Percentiles rank a stretch among this genome's conserved stretches.
These are phyloP conservation scores for Ciconia nigra DNA, from an alignment of 2,797 vertebrate species.

Conservation along the genomic window DNA sequence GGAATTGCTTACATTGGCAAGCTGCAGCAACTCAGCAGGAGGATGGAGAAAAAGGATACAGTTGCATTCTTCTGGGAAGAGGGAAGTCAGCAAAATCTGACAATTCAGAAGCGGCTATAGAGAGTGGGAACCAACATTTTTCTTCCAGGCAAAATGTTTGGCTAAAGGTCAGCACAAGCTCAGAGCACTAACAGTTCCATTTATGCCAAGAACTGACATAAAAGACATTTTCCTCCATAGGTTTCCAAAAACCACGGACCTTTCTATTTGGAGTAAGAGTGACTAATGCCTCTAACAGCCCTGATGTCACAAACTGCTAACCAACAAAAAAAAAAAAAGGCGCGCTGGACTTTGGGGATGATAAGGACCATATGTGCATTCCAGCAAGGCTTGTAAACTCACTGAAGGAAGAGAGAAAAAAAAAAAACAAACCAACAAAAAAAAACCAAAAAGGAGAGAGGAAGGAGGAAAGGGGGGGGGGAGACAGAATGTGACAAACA, in stretches of 20 bases:
- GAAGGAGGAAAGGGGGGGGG: neutral
- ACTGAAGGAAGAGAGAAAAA: neutral
- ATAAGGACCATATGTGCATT: slow-evolving; percentile 75
- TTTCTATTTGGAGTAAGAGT: slow-evolving; percentile 53
- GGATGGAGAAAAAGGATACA: neutral
- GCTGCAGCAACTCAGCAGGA: neutral
- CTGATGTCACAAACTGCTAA: slow-evolving; percentile 67
- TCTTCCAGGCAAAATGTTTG: slow-evolving; percentile 47
- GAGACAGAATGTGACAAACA: slow-evolving; percentile 39
- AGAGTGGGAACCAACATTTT: neutral
- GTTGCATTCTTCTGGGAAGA: slow-evolving; percentile 13
- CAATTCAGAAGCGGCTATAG: neutral
- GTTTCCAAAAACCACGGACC: slow-evolving; percentile 41
- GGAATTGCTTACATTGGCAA: neutral
- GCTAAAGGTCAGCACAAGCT: slow-evolving; percentile 53
- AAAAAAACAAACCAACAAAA: neutral
- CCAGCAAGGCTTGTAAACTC: slow-evolving; percentile 55
- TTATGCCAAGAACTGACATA: slow-evolving; percentile 53
- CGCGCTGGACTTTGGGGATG: slow-evolving; percentile 23
- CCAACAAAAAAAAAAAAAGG: neutral
- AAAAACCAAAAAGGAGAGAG: neutral
- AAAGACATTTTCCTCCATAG: slow-evolving; percentile 48
- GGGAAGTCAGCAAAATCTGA: slow-evolving; percentile 29
- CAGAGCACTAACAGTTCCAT: neutral
- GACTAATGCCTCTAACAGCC: slow-evolving; percentile 40